Conservation (phyloP, 2,888 invertebrate genomes). For the Cephus sareptanus region DNA sequence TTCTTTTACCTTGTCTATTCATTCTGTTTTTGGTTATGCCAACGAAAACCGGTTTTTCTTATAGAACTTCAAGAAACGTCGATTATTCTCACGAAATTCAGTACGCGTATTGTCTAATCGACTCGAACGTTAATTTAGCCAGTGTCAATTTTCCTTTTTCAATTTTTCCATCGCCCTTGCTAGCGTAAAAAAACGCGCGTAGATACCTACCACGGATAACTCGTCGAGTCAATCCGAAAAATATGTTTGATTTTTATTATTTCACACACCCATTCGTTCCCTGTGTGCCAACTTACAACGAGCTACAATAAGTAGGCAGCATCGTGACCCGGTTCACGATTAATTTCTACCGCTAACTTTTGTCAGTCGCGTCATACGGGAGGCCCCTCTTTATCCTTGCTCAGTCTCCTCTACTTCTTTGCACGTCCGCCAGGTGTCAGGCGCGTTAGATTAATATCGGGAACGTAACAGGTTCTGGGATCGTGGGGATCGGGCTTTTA, state of each 20-base stretch:
- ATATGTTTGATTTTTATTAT: background rate
- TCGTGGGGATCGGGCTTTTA: constrained; percentile 23
- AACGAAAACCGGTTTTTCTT: background rate
- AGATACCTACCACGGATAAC: background rate
- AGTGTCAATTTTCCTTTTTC: background rate
- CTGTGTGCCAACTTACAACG: background rate
- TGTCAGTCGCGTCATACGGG: background rate
- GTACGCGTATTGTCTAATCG: background rate
- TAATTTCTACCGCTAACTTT: constrained; percentile 2
- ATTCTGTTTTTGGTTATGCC: background rate
- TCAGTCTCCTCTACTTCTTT: constrained; percentile 25
- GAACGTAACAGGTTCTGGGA: constrained; percentile 54
- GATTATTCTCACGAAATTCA: background rate
- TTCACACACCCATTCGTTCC: background rate
- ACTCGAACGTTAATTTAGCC: background rate
- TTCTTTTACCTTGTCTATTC: background rate
- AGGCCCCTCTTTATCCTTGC: background rate
- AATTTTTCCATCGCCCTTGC: background rate
- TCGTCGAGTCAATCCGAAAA: background rate
- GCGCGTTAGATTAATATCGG: constrained; percentile 33
- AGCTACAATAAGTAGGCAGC: background rate
- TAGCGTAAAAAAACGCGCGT: background rate
- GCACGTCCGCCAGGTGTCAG: constrained; percentile 13
- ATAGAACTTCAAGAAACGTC: background rate
- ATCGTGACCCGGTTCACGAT: background rate